Evolutionary conservation across 2,888 invertebrate genomes (phyloP).

Genomic region (Psylliodes chrysocephalus): DNA sequence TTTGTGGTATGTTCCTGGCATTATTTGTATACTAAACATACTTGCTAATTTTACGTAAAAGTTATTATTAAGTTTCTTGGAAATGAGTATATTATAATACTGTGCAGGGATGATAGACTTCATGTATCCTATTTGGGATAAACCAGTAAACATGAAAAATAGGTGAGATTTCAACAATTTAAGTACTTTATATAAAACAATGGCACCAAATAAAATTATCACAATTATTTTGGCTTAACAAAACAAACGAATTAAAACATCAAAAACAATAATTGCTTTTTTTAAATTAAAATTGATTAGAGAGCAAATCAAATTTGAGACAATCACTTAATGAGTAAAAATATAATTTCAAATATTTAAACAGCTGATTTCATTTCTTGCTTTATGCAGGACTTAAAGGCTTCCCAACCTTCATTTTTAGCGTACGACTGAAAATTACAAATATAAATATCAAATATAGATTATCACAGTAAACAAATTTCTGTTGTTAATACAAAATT

Average conservation of each 20-base stretch:
- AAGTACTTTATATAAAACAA: conserved; percentile 13
- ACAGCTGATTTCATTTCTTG: conserved; percentile 38
- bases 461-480: too few species aligned
- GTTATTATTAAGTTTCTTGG: too few species aligned
- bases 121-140: too few species aligned
- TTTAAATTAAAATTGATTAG: background rate
- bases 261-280: background rate
- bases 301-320: background rate
- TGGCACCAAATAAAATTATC: conserved; percentile 28
- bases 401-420: conserved; percentile 92
- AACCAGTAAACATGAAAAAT: too few species aligned
- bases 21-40: too few species aligned
- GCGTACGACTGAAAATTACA: conserved; percentile 81
- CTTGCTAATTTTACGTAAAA: too few species aligned
- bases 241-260: conserved; percentile 6
- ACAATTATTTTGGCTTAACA: conserved; percentile 22
- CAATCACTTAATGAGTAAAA: background rate
- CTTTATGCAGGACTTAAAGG: conserved; percentile 63
- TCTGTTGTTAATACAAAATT: too few species aligned
- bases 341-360: conserved; percentile 23
- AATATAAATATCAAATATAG: background rate
- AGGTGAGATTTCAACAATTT: too few species aligned
- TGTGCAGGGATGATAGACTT: too few species aligned
- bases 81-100: too few species aligned
- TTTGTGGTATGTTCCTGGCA: too few species aligned